These are phyloP conservation scores for Prorops nasuta DNA, from an alignment of 1,140 invertebrate species.

Conservation along the genomic window DNA sequence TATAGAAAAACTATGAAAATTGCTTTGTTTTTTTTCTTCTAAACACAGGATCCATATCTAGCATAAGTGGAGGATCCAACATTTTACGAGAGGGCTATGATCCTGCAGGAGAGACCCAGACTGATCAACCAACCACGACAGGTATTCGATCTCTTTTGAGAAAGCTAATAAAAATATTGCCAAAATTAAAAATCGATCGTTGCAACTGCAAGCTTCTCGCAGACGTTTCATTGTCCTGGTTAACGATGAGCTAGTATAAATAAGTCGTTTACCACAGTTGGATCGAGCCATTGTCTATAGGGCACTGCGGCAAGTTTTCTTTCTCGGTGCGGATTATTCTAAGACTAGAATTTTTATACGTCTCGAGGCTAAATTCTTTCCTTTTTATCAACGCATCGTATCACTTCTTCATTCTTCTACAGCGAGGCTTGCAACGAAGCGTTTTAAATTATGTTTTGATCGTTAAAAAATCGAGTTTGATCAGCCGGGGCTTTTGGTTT, in stretches of 20 bases:
- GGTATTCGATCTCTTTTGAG: conserved; percentile 32
- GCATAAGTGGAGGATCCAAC: conserved; percentile 34
- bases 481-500: conserved; percentile 2
- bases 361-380: too few relatives aligned
- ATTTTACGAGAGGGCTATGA: background rate
- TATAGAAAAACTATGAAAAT: too few relatives aligned
- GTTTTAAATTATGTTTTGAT: background rate
- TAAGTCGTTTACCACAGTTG: conserved; percentile 46
- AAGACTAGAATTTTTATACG: too few relatives aligned
- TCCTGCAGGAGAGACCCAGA: conserved; percentile 29
- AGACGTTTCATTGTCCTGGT: conserved; percentile 24
- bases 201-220: conserved; percentile 32
- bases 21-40: background rate
- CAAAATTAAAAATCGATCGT: conserved; percentile 10
- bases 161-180: background rate
- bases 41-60: conserved; percentile 45
- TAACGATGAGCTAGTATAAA: conserved; percentile 14
- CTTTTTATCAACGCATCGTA: conserved; percentile 7
- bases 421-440: conserved; percentile 27
- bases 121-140: conserved; percentile 34
- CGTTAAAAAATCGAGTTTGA: background rate
- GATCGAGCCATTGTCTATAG: conserved; percentile 55
- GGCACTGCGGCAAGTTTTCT: conserved; percentile 27
- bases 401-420: conserved; percentile 15
- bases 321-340: too few relatives aligned